Evolutionary conservation across 1,140 invertebrate species (phyloP).

Genomic region (Drosophila neocordata): DNA sequence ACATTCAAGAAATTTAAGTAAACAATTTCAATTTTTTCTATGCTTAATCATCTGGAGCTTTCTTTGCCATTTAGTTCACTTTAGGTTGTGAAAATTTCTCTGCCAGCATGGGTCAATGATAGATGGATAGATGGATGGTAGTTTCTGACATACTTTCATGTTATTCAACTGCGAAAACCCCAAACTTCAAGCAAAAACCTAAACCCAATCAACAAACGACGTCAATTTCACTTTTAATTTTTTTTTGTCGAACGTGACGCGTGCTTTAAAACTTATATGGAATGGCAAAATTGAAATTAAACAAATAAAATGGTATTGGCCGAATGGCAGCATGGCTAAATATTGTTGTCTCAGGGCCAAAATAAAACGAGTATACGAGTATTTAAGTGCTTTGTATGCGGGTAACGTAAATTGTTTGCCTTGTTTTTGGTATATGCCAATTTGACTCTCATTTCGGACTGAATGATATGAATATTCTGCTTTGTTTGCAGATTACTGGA

Average conservation of each 20-base stretch:
- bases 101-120: background rate
- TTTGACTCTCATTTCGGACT: conserved; percentile 39
- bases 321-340: conserved; percentile 32
- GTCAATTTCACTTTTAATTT: conserved; percentile 72
- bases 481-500: conserved; percentile 4
- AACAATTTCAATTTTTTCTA: background rate
- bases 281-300: conserved; percentile 60
- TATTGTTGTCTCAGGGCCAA: conserved; percentile 55
- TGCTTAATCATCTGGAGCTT: background rate
- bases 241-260: conserved; percentile 61
- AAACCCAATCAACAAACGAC: conserved; percentile 31
- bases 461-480: conserved; percentile 52
- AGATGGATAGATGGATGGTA: conserved; percentile 4
- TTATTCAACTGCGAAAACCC: conserved; percentile 65
- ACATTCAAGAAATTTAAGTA: too few species aligned
- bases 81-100: background rate
- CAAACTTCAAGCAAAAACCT: conserved; percentile 6
- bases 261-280: conserved; percentile 26
- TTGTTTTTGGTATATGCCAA: conserved; percentile 52
- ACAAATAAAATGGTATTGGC: conserved; percentile 53
- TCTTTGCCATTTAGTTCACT: background rate
- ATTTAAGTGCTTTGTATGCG: conserved; percentile 65
- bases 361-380: background rate
- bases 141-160: conserved; percentile 64
- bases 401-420: conserved; percentile 23